Conservation (phyloP, 2,797 vertebrate species). For the Sebastes dallii region DNA sequence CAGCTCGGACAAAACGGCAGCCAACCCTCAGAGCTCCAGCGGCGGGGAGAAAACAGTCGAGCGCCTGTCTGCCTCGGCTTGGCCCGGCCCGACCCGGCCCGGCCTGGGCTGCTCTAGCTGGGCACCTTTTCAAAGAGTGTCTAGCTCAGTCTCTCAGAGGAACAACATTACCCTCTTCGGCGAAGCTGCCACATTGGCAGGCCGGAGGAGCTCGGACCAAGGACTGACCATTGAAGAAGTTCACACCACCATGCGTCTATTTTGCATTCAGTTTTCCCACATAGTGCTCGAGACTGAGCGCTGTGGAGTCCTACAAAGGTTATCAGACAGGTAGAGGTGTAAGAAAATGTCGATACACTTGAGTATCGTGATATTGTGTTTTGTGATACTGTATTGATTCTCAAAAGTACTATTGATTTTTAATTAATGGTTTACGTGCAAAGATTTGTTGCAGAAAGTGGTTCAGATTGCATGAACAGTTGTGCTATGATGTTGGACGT, state of each 20-base stretch:
- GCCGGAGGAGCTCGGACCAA: conserved; percentile 1
- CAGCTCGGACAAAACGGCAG: conserved; percentile 43
- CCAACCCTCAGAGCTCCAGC: conserved; percentile 50
- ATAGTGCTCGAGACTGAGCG: not conserved
- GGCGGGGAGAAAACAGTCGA: conserved; percentile 48
- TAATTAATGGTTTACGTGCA: too few species aligned
- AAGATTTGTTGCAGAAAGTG: fast-evolving
- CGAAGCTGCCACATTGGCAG: conserved; percentile 24
- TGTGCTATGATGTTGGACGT: too few species aligned
- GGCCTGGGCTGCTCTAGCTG: conserved; percentile 2
- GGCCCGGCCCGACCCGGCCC: not conserved
- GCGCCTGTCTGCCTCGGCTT: conserved; percentile 49
- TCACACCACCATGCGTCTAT: not conserved
- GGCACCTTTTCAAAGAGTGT: conserved; percentile 59
- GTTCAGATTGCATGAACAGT: too few species aligned
- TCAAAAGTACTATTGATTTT: too few species aligned
- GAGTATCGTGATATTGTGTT: too few species aligned
- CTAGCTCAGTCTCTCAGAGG: conserved; percentile 39
- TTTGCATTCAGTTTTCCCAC: conserved; percentile 15
- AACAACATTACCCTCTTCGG: conserved; percentile 9
- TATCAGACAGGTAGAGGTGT: too few species aligned
- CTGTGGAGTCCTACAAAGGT: too few species aligned
- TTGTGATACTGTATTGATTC: too few species aligned
- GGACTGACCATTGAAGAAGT: conserved; percentile 9
- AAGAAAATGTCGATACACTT: fast-evolving